These are phyloP conservation scores for Criorhina ranunculi DNA, from an alignment of 2,888 invertebrate genomes.

Conservation along the genomic window DNA sequence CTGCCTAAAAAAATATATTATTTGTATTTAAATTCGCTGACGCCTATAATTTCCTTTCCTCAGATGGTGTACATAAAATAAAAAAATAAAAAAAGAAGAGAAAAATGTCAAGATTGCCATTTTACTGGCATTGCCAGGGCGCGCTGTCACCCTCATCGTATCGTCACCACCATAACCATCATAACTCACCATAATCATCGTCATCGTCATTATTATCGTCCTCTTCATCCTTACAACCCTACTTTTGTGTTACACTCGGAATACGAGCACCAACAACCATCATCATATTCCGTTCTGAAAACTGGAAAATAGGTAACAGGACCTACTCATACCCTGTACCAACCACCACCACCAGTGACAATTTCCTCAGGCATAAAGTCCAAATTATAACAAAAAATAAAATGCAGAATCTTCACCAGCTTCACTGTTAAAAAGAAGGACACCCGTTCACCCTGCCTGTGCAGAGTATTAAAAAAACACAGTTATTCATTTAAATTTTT, in stretches of 20 bases:
- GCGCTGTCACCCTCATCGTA: conserved; percentile 24
- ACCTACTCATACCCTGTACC: neutral
- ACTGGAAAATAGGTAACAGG: conserved; percentile 34
- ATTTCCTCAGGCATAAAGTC: conserved; percentile 60
- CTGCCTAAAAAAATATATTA: conserved; percentile 8
- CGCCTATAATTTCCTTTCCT: conserved; percentile 53
- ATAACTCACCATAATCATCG: conserved; percentile 20
- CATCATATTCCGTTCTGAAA: conserved; percentile 46
- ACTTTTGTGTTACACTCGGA: conserved; percentile 43
- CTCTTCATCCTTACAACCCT: conserved; percentile 59
- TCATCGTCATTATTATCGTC: conserved; percentile 24
- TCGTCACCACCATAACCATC: conserved; percentile 29
- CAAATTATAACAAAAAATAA: conserved; percentile 49
- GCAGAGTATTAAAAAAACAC: conserved; percentile 42
- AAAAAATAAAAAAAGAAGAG: conserved; percentile 15
- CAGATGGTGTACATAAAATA: neutral
- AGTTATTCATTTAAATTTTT: conserved; percentile 73
- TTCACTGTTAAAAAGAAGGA: no score
- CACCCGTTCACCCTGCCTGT: neutral
- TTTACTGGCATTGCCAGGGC: conserved; percentile 49
- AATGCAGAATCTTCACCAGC: conserved; percentile 24
- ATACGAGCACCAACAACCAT: conserved; percentile 47
- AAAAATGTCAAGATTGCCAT: conserved; percentile 51
- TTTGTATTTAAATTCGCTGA: conserved; percentile 57
- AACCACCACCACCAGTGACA: conserved; percentile 36